Evolutionary conservation across 1,140 invertebrate genomes (phyloP).

Genomic region (Drosophila tropicalis): DNA sequence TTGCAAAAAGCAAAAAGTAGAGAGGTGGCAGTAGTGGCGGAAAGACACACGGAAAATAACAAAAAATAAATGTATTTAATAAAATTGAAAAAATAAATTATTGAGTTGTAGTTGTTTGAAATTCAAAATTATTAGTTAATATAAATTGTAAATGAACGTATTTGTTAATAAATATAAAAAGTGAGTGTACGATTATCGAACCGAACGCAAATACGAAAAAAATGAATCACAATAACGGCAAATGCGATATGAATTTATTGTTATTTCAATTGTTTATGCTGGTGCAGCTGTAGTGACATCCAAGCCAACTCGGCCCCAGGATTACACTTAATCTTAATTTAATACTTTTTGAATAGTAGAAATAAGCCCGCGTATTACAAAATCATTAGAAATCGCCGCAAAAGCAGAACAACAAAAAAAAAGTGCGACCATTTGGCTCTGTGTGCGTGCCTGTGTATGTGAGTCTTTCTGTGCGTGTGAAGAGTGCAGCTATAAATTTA

Average conservation of each 20-base stretch:
- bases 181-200: constrained; percentile 5
- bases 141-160: background rate
- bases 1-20: no score
- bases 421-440: constrained; percentile 66
- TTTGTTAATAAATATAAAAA: background rate
- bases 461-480: constrained; percentile 64
- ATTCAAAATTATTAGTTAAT: constrained; percentile 4
- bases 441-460: constrained; percentile 39
- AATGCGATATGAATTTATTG: background rate
- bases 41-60: background rate
- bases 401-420: constrained; percentile 57
- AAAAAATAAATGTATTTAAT: background rate
- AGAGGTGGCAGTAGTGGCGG: no score
- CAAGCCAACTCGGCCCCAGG: background rate
- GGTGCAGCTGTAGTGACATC: constrained; percentile 6
- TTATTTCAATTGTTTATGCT: constrained; percentile 14
- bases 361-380: constrained; percentile 78
- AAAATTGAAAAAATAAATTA: background rate
- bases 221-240: constrained; percentile 18
- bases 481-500: constrained; percentile 72
- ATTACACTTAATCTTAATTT: constrained; percentile 2
- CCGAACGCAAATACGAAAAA: background rate
- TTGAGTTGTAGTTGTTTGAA: background rate
- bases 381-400: constrained; percentile 78
- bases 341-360: constrained; percentile 28